A percentile compares a stretch with the other conserved stretches of the same genome.
phyloP scores from a whole-genome alignment of 2,888 invertebrate species.

The Deilephila porcellus region DNA sequence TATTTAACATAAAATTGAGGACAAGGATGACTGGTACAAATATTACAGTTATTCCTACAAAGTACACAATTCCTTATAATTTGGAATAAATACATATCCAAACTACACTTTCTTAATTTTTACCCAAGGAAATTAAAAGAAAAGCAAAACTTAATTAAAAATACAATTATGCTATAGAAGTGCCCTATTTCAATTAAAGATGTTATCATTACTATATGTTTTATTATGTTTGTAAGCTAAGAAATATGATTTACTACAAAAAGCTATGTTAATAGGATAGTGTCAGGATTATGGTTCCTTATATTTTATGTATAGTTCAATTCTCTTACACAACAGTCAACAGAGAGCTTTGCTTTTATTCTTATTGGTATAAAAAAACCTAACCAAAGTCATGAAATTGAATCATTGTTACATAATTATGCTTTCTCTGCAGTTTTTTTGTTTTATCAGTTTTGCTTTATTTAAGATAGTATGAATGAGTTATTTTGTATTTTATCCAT shows the following conservation, averaged over 20 bases:
- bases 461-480: background rate
- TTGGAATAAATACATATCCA: background rate
- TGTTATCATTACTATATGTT: too few relatives aligned
- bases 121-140: background rate
- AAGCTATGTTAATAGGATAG: background rate
- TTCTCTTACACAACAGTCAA: background rate
- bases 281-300: background rate
- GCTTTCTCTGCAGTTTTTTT: background rate
- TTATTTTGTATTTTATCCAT: background rate
- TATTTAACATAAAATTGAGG: background rate
- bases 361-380: background rate
- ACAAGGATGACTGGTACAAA: background rate
- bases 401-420: conserved; percentile 7
- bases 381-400: background rate
- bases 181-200: too few relatives aligned
- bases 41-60: background rate
- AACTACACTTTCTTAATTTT: background rate
- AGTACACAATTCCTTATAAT: background rate
- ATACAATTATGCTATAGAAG: too few relatives aligned
- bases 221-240: too few relatives aligned
- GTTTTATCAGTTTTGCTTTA: background rate
- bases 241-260: background rate
- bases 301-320: background rate
- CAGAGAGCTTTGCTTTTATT: conserved; percentile 2
- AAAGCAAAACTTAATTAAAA: too few relatives aligned